phyloP scores from a whole-genome alignment of 1,140 invertebrate genomes.

The Drosophila pachea region DNA sequence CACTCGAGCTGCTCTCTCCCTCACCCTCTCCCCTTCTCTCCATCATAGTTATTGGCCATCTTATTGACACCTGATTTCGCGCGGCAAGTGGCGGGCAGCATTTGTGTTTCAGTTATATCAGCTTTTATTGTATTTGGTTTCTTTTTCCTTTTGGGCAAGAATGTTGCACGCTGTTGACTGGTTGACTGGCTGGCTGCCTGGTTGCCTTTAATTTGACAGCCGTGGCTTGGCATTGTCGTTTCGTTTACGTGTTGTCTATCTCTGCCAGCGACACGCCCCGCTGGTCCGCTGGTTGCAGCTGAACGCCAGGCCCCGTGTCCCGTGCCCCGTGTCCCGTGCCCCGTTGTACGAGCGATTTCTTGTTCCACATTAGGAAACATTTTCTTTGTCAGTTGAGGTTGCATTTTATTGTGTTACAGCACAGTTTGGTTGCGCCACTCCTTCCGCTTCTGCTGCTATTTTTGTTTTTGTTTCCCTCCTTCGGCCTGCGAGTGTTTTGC shows the following conservation, averaged over 20 bases:
- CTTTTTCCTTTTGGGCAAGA: conserved; percentile 22
- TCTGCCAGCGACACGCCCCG: conserved; percentile 53
- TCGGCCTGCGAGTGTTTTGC: conserved; percentile 10
- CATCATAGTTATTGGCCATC: neutral
- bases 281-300: conserved; percentile 6
- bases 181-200: conserved; percentile 34
- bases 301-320: conserved; percentile 11
- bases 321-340: conserved; percentile 14
- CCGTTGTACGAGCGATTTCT: conserved; percentile 43
- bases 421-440: conserved; percentile 51
- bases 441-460: neutral
- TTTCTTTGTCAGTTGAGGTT: conserved; percentile 76
- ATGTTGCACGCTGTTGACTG: conserved; percentile 42
- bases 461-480: conserved; percentile 3
- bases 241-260: conserved; percentile 73
- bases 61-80: neutral
- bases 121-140: neutral
- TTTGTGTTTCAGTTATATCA: neutral
- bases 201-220: conserved; percentile 71
- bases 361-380: conserved; percentile 65
- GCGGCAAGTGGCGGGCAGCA: neutral
- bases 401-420: conserved; percentile 74
- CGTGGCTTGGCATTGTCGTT: conserved; percentile 71
- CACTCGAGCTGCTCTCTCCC: too few species aligned
- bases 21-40: neutral